These are phyloP conservation scores for Pollimyrus isidori DNA, from an alignment of 2,113 vertebrate genomes.

Conservation along the genomic window DNA sequence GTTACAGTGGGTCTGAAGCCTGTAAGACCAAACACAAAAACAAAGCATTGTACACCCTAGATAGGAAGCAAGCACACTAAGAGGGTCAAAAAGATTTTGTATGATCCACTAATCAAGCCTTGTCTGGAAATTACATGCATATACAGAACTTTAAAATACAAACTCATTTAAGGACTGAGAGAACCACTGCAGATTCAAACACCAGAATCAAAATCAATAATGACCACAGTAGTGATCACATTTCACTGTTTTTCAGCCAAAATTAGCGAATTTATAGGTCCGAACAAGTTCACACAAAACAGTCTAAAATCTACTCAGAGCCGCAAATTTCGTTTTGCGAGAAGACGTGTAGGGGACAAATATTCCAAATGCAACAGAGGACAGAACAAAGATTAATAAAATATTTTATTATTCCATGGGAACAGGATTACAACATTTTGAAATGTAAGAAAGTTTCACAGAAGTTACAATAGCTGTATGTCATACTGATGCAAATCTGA, in stretches of 20 bases:
- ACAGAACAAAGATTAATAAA: constrained; percentile 29
- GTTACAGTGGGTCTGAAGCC: not conserved
- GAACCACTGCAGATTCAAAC: not conserved
- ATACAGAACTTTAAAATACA: not conserved
- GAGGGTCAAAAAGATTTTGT: not conserved
- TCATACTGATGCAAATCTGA: constrained; percentile 34
- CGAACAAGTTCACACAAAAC: not conserved
- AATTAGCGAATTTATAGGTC: not conserved
- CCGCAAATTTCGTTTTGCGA: not conserved
- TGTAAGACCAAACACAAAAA: not conserved
- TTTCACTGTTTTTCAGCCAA: not conserved
- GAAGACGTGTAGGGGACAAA: not conserved
- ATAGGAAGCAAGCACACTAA: not conserved
- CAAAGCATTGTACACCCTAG: not conserved
- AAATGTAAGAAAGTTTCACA: constrained; percentile 56
- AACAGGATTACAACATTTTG: constrained; percentile 63
- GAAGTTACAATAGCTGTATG: constrained; percentile 48
- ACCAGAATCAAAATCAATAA: not conserved
- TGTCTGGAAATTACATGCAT: not conserved
- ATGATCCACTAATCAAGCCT: not conserved
- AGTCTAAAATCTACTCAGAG: not conserved
- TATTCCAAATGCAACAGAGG: not conserved
- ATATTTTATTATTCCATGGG: constrained; percentile 69
- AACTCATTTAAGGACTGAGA: not conserved
- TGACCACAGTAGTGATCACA: not conserved